Evolutionary conservation across 2,888 invertebrate species (phyloP).

Genomic region (Trileptium ribeirensis): DNA sequence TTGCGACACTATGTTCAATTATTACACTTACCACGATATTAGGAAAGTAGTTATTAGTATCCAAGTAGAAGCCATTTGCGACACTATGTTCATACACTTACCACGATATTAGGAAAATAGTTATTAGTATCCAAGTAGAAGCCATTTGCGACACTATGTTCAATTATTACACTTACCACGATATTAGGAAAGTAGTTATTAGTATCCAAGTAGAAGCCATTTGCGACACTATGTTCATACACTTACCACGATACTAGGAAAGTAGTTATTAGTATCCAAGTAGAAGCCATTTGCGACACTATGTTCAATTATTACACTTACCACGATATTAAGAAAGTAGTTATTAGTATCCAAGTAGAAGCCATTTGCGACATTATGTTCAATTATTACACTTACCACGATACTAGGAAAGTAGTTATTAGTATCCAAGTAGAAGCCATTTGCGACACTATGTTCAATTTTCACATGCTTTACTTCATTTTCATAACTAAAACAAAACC

Average conservation of each 20-base stretch:
- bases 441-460: slow-evolving; percentile 48
- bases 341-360: slow-evolving; percentile 81
- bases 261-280: slow-evolving; percentile 79
- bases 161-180: slow-evolving; percentile 63
- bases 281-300: slow-evolving; percentile 59
- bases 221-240: slow-evolving; percentile 42
- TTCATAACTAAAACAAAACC: slow-evolving; percentile 47
- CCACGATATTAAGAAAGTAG: slow-evolving; percentile 79
- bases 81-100: too few species aligned
- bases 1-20: too few species aligned
- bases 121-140: too few species aligned
- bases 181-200: slow-evolving; percentile 81
- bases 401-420: slow-evolving; percentile 81
- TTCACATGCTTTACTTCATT: slow-evolving; percentile 54
- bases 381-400: slow-evolving; percentile 61
- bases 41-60: too few species aligned
- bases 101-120: too few species aligned
- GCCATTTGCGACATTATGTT: slow-evolving; percentile 44
- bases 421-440: slow-evolving; percentile 71
- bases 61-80: too few species aligned
- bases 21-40: too few species aligned
- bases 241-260: slow-evolving; percentile 71
- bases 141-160: too few species aligned
- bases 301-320: slow-evolving; percentile 53
- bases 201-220: slow-evolving; percentile 71